These are phyloP conservation scores for Oreotrochilus melanogaster DNA, from an alignment of 2,113 vertebrate species.

Conservation along the genomic window DNA sequence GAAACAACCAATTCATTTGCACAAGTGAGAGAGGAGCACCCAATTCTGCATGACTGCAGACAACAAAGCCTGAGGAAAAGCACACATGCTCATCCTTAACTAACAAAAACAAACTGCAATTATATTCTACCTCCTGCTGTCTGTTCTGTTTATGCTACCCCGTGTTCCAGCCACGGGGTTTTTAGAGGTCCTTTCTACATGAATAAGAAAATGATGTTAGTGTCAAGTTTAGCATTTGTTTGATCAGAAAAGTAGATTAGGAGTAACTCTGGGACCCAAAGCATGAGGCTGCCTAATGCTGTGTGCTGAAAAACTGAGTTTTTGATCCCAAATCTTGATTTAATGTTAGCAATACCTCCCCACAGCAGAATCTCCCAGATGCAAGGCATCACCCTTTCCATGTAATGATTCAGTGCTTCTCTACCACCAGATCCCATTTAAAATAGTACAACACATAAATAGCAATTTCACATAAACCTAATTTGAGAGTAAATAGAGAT, in stretches of 20 bases:
- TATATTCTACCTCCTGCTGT: constrained; percentile 49
- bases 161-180: neutral
- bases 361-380: neutral
- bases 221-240: constrained; percentile 47
- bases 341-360: neutral
- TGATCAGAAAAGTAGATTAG: constrained; percentile 28
- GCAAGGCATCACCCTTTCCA: constrained; percentile 12
- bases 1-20: neutral
- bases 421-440: constrained; percentile 34
- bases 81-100: constrained; percentile 48
- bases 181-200: constrained; percentile 10
- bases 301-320: neutral
- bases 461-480: neutral
- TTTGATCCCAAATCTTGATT: neutral
- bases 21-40: neutral
- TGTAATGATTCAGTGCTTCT: constrained; percentile 3
- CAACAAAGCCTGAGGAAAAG: constrained; percentile 26
- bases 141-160: constrained; percentile 56
- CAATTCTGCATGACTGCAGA: neutral
- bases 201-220: constrained; percentile 24
- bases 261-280: neutral
- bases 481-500: constrained; percentile 32
- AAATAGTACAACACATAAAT: constrained; percentile 2
- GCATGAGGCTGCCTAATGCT: neutral
- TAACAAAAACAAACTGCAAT: constrained; percentile 55